Percentiles rank a stretch among this genome's conserved stretches.
phyloP scores from a whole-genome alignment of 2,113 vertebrate species.

The Actenoides lindsayi region DNA sequence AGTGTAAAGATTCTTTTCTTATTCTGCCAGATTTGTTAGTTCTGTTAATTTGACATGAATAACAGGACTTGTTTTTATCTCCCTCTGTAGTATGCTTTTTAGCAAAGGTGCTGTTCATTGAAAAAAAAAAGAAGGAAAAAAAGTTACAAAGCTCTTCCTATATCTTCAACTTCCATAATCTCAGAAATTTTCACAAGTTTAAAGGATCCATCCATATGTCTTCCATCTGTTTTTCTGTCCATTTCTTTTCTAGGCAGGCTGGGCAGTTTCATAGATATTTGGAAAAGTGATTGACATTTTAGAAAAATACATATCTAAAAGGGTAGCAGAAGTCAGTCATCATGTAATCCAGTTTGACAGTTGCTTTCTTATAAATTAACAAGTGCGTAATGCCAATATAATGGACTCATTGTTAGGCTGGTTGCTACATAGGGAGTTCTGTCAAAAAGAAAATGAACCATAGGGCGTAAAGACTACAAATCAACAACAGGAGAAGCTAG shows the following conservation, averaged over 20 bases:
- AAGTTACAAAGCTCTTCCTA: neutral
- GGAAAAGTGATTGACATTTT: neutral
- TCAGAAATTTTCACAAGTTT: neutral
- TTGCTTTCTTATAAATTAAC: neutral
- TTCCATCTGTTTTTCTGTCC: neutral
- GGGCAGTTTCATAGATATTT: neutral
- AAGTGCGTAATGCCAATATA: neutral
- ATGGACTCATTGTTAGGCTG: neutral
- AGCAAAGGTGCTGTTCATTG: neutral
- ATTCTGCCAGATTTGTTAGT: neutral
- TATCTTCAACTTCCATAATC: neutral
- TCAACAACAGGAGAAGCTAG: neutral
- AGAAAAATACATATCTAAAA: neutral
- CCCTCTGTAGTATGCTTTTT: neutral
- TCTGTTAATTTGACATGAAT: neutral
- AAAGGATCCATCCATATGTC: accelerated
- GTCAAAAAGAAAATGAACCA: neutral
- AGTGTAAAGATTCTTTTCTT: neutral
- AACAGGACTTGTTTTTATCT: neutral
- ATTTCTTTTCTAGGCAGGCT: neutral
- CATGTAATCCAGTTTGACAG: neutral
- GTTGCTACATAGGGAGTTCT: neutral
- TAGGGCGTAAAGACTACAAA: neutral
- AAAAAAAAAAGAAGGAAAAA: neutral
- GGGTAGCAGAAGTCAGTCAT: neutral